Base-by-base conservation (phyloP, 2,113 vertebrate genomes). In the Amblyornis subalaris region DNA sequence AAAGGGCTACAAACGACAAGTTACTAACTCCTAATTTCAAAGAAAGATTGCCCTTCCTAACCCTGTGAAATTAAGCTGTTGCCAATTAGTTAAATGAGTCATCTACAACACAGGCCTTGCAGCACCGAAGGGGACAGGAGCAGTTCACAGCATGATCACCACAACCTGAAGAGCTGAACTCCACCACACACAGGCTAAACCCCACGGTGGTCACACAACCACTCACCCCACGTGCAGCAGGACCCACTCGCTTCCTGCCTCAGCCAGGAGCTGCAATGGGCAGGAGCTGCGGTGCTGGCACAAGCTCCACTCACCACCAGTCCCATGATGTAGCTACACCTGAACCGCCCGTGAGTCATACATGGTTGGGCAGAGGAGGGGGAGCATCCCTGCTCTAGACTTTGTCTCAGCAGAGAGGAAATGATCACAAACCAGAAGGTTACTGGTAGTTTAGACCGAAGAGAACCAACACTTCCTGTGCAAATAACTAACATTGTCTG, bases 301-400 rank as follows among this genome's bases (percentile, higher is more conserved):
- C 36, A 24, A 14, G 36, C 24, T 44, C 51, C 61, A 0, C 38
- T n/a, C 35, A 31, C 21, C 0, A 0, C n/a, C 35, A 14, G 18
- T 7, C 2, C 7, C 2, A 15, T 2, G 24, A 16, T 3, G 40
- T 1, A 58, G 48, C 29, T 47, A 45, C 55, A 50, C 67, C 64
- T 57, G 64, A 60, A 24, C 55, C 10, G 61, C 82, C 61, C 7
- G 5, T 29, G 42, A 61, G 54, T 42, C 69, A 35, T 0, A 3
- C 0, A 4, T 0, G 6, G 65, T 16, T 58, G 11, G 66, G 66
- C 51, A 66, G 13, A 42, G 62, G 6, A 82, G n/a, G 33, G 38
- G 75, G 14, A 83, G 48, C 64, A 64, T n/a, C 47, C 36, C 28
- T 54, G 54, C 66, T 42, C 12, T 8, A 25, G n/a, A 21, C 17